Base-by-base conservation (phyloP, 2,797 vertebrate genomes). In the Schizopygopsis pylzovi region DNA sequence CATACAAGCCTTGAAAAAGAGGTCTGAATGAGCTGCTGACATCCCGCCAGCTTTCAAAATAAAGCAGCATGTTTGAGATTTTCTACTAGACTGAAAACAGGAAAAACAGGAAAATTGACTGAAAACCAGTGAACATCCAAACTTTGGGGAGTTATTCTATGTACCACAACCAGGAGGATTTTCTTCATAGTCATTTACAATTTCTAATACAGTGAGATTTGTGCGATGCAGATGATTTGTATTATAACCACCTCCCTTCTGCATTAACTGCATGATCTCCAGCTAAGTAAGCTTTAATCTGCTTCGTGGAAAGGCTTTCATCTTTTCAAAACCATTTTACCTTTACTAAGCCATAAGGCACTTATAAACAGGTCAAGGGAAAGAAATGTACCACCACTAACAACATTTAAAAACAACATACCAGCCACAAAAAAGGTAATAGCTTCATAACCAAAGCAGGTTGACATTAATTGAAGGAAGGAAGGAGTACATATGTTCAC, bases 21-120 rank as follows among this genome's bases (percentile, higher is more conserved):
- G 18, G 13, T 59, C n/a, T 72, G 52, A 82, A 73, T 76, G 80
- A 84, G 82, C 37, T 25, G 45, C 33, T 39, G 15, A 75, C 37
- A 25, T 47, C 15, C 43, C 33, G 75, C 59, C 37, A 61, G 70
- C 20, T 75, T 82, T 41, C 67, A 49, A 54, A 20, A 41, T 82
- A 82, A 71, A 71, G 80, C n/a, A 37, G 7, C 7, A 56, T 56
- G 20, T 16, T 56, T 75, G 22, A 47, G 79, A 16, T 68, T 59
- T 28, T 20, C 20, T 25, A n/a, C 18, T 28, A 63, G 70, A 52
- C 33, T 41, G 61, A 81, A 70, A 71, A 41, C 12, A 47, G 13
- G 20, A 33, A 81, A 70, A 71, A 25, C 12, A 47, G 13, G 20
- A 41, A 73, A 81, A 41, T 16, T 56, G 63, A 59, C 1, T 59